phyloP scores from a whole-genome alignment of 2,888 invertebrate genomes.

The Elysia crispata region DNA sequence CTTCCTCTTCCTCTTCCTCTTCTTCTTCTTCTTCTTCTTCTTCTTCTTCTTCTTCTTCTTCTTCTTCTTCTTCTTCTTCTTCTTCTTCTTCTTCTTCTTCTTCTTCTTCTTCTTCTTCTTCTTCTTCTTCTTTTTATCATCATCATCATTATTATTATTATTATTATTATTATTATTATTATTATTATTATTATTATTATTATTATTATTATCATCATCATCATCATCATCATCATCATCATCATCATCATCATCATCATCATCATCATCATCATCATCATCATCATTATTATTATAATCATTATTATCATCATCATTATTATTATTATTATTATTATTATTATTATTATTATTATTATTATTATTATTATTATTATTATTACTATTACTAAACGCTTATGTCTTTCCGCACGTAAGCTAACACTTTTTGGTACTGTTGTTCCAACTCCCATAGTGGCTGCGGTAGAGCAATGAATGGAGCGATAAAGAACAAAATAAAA shows the following conservation, averaged over 20 bases:
- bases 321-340: conserved; percentile 9
- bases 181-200: too few relatives aligned
- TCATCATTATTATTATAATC: not conserved
- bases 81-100: conserved; percentile 23
- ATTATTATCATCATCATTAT: not conserved
- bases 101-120: conserved; percentile 14
- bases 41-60: conserved; percentile 33
- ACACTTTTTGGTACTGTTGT: too few relatives aligned
- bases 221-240: conserved; percentile 4
- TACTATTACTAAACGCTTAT: not conserved
- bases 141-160: too few relatives aligned
- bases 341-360: not conserved
- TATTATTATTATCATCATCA: not conserved
- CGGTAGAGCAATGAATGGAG: too few relatives aligned
- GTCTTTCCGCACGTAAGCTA: too few relatives aligned
- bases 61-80: conserved; percentile 25
- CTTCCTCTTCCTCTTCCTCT: not conserved
- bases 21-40: conserved; percentile 14
- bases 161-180: too few relatives aligned
- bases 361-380: not conserved
- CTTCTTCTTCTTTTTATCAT: too few relatives aligned
- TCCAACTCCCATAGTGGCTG: too few relatives aligned
- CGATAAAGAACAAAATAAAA: too few relatives aligned
- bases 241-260: conserved; percentile 9
- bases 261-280: not conserved